Conservation (phyloP, 2,113 vertebrate genomes). For the Lepus americanus region DNA sequence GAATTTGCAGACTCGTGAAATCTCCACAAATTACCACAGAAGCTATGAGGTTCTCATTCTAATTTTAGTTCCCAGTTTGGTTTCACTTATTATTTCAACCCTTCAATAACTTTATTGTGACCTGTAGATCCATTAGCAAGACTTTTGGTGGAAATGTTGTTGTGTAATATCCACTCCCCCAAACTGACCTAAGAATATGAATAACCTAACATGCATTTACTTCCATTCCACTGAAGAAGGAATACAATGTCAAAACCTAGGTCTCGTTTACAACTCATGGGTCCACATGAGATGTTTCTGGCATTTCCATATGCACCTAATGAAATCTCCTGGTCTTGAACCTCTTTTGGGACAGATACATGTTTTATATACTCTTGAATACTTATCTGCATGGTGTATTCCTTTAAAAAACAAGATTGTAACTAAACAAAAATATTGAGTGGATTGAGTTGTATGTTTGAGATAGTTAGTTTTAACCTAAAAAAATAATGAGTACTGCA, state of each 20-base stretch:
- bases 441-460: not conserved
- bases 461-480: not conserved
- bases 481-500: not conserved
- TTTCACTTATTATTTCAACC: slow-evolving; percentile 79
- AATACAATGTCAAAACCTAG: not conserved
- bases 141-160: slow-evolving; percentile 37
- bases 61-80: slow-evolving; percentile 64
- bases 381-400: not conserved
- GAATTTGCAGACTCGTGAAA: slow-evolving; percentile 67
- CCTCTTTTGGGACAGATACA: not conserved
- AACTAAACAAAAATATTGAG: slow-evolving; percentile 31
- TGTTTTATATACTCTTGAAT: not conserved
- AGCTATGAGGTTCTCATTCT: slow-evolving; percentile 53
- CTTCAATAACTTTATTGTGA: slow-evolving; percentile 46
- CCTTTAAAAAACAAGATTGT: slow-evolving; percentile 6
- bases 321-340: not conserved
- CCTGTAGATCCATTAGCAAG: slow-evolving; percentile 41
- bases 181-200: not conserved
- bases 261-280: not conserved
- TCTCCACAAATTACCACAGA: slow-evolving; percentile 78
- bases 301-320: not conserved
- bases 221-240: not conserved
- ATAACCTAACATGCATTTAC: not conserved
- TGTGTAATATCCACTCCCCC: not conserved
- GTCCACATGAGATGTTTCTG: not conserved